These are phyloP conservation scores for Sula dactylatra DNA, from an alignment of 2,113 vertebrate species.

Conservation along the genomic window DNA sequence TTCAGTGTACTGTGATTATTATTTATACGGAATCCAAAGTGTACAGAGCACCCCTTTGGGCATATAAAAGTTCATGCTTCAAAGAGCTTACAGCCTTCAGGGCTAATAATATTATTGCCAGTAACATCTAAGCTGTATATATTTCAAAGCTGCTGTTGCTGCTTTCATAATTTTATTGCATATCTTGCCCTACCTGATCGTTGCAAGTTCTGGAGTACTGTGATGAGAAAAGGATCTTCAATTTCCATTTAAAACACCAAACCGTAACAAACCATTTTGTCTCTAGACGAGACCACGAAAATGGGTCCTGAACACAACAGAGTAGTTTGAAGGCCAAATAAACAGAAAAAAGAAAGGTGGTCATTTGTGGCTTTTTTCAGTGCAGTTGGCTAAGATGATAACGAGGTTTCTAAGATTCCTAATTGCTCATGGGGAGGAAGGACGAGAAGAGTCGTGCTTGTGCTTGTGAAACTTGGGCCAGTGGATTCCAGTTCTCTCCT, in stretches of 20 bases:
- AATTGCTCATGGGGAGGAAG: not conserved
- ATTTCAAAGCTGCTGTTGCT: constrained; percentile 50
- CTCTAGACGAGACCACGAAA: not conserved
- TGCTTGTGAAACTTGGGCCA: not conserved
- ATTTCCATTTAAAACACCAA: not conserved
- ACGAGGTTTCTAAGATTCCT: not conserved
- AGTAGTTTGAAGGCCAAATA: not conserved
- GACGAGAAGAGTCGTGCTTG: not conserved
- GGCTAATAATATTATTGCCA: constrained; percentile 27
- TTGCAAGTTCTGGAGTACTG: not conserved
- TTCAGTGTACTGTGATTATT: constrained; percentile 26
- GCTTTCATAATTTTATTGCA: not conserved
- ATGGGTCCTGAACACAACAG: not conserved
- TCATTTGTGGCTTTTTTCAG: not conserved
- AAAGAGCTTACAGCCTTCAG: constrained; percentile 29
- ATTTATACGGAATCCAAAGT: constrained; percentile 28
- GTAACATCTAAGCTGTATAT: constrained; percentile 28
- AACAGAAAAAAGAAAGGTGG: not conserved
- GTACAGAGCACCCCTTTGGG: constrained; percentile 17
- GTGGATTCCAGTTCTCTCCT: not conserved
- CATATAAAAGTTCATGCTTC: constrained; percentile 31
- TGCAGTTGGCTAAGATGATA: not conserved
- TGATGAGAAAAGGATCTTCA: not conserved
- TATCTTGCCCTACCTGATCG: not conserved
- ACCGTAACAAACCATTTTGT: not conserved